Evolutionary conservation across 2,113 vertebrate species (phyloP).

Genomic region (Scortum barcoo): DNA sequence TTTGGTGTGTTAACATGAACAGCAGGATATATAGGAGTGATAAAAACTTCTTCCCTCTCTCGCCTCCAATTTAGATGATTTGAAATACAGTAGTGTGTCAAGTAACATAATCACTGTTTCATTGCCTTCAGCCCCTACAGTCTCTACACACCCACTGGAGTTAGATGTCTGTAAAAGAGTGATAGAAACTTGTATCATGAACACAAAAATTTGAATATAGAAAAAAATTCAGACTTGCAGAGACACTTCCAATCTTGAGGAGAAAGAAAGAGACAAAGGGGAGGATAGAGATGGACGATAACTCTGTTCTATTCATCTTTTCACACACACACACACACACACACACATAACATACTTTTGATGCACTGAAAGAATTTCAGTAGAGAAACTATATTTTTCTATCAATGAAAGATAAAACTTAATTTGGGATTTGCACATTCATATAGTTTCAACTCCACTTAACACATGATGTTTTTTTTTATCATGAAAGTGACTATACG

Average conservation of each 20-base stretch:
- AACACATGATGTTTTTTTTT: constrained; percentile 8
- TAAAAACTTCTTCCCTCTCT: neutral
- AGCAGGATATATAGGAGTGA: neutral
- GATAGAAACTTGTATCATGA: no score
- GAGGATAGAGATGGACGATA: neutral
- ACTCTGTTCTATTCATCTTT: neutral
- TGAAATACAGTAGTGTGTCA: neutral
- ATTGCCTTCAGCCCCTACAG: no score
- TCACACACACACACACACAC: neutral
- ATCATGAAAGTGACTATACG: neutral
- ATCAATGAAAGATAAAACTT: neutral
- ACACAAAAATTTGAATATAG: no score
- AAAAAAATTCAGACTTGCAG: neutral
- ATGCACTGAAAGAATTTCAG: neutral
- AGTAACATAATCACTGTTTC: neutral
- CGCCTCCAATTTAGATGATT: neutral
- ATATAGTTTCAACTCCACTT: constrained; percentile 12
- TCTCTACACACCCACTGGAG: neutral
- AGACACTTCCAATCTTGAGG: neutral
- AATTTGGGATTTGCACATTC: constrained; percentile 10
- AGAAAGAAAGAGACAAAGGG: neutral
- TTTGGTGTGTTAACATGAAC: neutral
- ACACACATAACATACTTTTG: neutral
- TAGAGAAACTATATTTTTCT: neutral
- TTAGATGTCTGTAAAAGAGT: neutral